phyloP scores from a whole-genome alignment of 2,888 invertebrate genomes.

The Cryptocheilus praepositus region DNA sequence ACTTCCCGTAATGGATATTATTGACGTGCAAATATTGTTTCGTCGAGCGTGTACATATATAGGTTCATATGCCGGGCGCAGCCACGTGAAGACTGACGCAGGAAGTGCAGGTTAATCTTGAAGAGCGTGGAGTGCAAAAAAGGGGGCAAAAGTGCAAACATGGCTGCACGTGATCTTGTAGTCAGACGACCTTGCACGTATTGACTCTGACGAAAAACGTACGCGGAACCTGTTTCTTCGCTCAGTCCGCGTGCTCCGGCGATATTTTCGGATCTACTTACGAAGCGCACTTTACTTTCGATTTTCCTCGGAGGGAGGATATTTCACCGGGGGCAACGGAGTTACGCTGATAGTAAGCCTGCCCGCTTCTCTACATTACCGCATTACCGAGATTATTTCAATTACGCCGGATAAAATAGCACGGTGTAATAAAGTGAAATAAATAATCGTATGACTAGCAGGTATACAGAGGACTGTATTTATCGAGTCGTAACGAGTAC shows the following conservation, averaged over 20 bases:
- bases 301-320: slow-evolving; percentile 26
- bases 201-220: slow-evolving; percentile 43
- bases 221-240: slow-evolving; percentile 41
- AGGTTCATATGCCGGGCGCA: not conserved
- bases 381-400: slow-evolving; percentile 14
- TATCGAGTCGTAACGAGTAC: slow-evolving; percentile 33
- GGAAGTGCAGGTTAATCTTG: slow-evolving; percentile 1
- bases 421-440: slow-evolving; percentile 33
- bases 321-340: not conserved
- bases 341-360: not conserved
- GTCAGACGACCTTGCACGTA: slow-evolving; percentile 40
- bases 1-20: slow-evolving; percentile 25
- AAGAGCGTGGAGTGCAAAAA: slow-evolving; percentile 21
- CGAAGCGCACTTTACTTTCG: slow-evolving; percentile 6
- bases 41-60: not conserved
- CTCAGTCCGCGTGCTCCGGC: slow-evolving; percentile 20
- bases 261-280: slow-evolving; percentile 25
- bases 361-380: not conserved
- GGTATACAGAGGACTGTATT: slow-evolving; percentile 24
- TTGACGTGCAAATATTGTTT: slow-evolving; percentile 16
- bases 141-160: slow-evolving; percentile 33
- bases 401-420: slow-evolving; percentile 20
- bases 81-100: not conserved
- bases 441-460: slow-evolving; percentile 33
- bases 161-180: slow-evolving; percentile 11